These are phyloP conservation scores for Colistium nudipinnis DNA, from an alignment of 2,113 vertebrate genomes.

Conservation along the genomic window DNA sequence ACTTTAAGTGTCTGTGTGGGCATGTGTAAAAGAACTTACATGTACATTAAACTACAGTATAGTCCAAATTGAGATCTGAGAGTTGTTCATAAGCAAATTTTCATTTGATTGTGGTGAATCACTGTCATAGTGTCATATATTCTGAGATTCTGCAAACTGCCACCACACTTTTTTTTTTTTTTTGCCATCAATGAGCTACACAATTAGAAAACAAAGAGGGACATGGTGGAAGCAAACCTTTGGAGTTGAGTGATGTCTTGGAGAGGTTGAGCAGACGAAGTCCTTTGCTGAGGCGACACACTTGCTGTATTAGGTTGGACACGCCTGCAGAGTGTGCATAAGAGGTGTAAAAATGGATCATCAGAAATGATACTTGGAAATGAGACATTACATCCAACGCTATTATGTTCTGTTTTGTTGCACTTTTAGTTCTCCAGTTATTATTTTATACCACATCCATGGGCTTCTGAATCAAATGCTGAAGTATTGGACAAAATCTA, in stretches of 20 bases:
- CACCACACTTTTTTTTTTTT: slow-evolving; percentile 1
- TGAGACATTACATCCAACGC: too few species aligned
- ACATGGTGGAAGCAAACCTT: slow-evolving; percentile 77
- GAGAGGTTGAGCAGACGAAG: slow-evolving; percentile 90
- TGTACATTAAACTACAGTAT: too few species aligned
- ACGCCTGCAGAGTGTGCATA: slow-evolving; percentile 54
- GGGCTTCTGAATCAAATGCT: too few species aligned
- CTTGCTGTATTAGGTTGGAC: slow-evolving; percentile 86
- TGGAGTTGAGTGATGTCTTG: slow-evolving; percentile 90
- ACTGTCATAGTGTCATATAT: background rate
- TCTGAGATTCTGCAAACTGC: background rate
- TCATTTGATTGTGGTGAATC: background rate
- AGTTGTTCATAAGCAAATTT: slow-evolving; percentile 3
- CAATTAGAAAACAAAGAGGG: background rate
- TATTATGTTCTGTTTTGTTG: too few species aligned
- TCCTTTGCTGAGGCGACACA: slow-evolving; percentile 89
- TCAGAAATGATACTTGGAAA: background rate
- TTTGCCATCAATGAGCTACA: background rate
- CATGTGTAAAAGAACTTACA: too few species aligned
- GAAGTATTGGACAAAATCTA: too few species aligned
- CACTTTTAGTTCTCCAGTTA: too few species aligned
- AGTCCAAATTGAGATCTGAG: slow-evolving; percentile 2
- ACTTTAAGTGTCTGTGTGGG: too few species aligned
- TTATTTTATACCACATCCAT: too few species aligned
- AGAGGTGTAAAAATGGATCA: background rate